Evolutionary conservation across 2,888 invertebrate genomes (phyloP).

Genomic region (Acleris literana): DNA sequence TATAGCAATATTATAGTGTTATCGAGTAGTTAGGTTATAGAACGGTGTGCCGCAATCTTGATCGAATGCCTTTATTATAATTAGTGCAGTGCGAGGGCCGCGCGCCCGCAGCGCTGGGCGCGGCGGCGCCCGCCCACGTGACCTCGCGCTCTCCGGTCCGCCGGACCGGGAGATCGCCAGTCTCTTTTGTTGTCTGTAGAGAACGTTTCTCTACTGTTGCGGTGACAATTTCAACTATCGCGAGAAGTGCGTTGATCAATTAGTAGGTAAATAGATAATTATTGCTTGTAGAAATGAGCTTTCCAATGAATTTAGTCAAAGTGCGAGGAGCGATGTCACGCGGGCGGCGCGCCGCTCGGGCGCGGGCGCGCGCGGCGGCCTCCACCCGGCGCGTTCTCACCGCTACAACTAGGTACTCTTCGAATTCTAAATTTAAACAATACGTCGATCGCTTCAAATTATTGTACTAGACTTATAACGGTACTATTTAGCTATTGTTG

Average conservation of each 20-base stretch:
- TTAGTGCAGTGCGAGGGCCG: slow-evolving; percentile 38
- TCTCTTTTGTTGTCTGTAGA: slow-evolving; percentile 15
- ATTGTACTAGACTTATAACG: slow-evolving; percentile 73
- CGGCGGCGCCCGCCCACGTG: slow-evolving; percentile 12
- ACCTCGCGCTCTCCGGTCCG: not conserved
- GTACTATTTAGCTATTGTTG: slow-evolving; percentile 76
- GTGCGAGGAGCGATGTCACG: slow-evolving; percentile 37
- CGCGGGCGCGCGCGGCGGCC: slow-evolving; percentile 37
- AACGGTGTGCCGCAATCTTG: slow-evolving; percentile 49
- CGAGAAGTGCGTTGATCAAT: slow-evolving; percentile 8
- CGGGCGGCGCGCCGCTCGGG: slow-evolving; percentile 40
- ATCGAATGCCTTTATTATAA: slow-evolving; percentile 42
- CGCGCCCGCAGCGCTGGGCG: slow-evolving; percentile 40
- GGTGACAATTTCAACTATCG: not conserved
- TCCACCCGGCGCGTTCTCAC: slow-evolving; percentile 49
- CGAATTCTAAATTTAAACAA: slow-evolving; percentile 69
- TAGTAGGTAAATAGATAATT: slow-evolving; percentile 20
- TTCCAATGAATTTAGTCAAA: not conserved
- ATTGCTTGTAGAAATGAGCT: slow-evolving; percentile 21
- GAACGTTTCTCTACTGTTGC: slow-evolving; percentile 11
- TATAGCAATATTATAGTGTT: slow-evolving; percentile 60
- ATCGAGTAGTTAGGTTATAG: slow-evolving; percentile 55
- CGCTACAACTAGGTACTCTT: slow-evolving; percentile 59
- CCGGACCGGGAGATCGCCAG: not conserved
- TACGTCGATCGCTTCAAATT: slow-evolving; percentile 75